Evolutionary conservation across 2,888 invertebrate genomes (phyloP).

Genomic region (Nomada lathburiana): DNA sequence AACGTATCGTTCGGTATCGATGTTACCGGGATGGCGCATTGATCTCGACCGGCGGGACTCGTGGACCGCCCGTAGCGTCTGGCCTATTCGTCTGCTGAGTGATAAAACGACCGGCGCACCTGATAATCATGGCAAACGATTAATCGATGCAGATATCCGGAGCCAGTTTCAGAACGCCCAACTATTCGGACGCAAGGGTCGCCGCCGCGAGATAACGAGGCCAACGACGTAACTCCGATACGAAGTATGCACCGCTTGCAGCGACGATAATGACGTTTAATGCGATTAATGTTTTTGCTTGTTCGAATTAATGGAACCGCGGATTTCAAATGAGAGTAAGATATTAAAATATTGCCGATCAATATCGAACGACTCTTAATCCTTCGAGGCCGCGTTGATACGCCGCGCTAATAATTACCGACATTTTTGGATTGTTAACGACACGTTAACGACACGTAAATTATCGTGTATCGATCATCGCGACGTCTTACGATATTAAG

Average conservation of each 20-base stretch:
- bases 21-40: constrained; percentile 37
- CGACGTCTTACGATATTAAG: too few relatives aligned
- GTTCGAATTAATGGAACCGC: constrained; percentile 13
- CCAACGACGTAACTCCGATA: constrained; percentile 10
- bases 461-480: too few relatives aligned
- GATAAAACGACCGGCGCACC: constrained; percentile 60
- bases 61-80: constrained; percentile 63
- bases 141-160: constrained; percentile 62
- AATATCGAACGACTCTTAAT: neutral
- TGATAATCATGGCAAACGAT: constrained; percentile 63
- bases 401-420: too few relatives aligned
- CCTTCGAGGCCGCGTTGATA: too few relatives aligned
- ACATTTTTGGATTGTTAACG: too few relatives aligned
- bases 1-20: constrained; percentile 55
- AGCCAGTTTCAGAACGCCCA: neutral
- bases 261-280: constrained; percentile 8
- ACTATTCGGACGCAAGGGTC: constrained; percentile 34
- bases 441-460: too few relatives aligned
- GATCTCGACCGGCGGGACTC: constrained; percentile 35
- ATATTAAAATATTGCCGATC: neutral
- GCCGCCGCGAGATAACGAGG: constrained; percentile 18
- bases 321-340: neutral
- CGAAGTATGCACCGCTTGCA: neutral
- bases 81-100: constrained; percentile 51
- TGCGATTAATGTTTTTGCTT: constrained; percentile 18